phyloP scores from a whole-genome alignment of 2,113 vertebrate genomes.

The Syngnathus scovelli region DNA sequence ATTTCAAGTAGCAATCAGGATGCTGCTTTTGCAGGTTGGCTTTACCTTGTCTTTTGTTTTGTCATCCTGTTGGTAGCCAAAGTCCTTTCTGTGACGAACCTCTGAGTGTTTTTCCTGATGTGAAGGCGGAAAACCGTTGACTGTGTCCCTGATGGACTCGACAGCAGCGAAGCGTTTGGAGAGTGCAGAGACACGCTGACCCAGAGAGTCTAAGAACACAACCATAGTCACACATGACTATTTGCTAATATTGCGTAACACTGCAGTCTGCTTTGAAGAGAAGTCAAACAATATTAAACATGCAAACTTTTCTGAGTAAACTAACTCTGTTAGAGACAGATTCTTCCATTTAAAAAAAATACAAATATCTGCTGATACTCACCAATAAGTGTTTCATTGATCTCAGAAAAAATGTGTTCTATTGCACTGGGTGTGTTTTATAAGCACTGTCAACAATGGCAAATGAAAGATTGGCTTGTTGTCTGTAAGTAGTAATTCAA shows the following conservation, averaged over 20 bases:
- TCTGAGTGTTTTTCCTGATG: slow-evolving; percentile 68
- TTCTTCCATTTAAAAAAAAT: not conserved
- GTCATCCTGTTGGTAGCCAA: slow-evolving; percentile 57
- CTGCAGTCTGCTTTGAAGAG: not conserved
- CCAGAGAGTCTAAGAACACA: slow-evolving; percentile 67
- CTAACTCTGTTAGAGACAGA: slow-evolving; percentile 29
- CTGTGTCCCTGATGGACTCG: slow-evolving; percentile 61
- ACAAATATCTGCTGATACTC: not conserved
- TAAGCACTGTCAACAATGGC: not conserved
- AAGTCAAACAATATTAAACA: slow-evolving; percentile 33
- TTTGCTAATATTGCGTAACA: not conserved
- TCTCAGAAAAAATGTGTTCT: not conserved
- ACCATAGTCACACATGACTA: slow-evolving; percentile 34
- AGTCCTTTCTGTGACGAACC: slow-evolving; percentile 67
- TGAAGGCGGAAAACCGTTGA: slow-evolving; percentile 58
- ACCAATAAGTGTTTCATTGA: not conserved
- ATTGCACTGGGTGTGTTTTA: too few relatives aligned
- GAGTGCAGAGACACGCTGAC: slow-evolving; percentile 70
- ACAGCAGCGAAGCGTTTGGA: slow-evolving; percentile 68
- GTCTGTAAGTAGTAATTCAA: not conserved
- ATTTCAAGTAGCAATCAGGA: slow-evolving; percentile 3
- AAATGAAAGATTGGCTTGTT: too few relatives aligned
- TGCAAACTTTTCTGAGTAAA: slow-evolving; percentile 34
- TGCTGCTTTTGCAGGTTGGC: not conserved
- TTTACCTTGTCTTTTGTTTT: slow-evolving; percentile 67